Evolutionary conservation across 1,140 invertebrate species (phyloP).

Genomic region (Araneus ventricosus): DNA sequence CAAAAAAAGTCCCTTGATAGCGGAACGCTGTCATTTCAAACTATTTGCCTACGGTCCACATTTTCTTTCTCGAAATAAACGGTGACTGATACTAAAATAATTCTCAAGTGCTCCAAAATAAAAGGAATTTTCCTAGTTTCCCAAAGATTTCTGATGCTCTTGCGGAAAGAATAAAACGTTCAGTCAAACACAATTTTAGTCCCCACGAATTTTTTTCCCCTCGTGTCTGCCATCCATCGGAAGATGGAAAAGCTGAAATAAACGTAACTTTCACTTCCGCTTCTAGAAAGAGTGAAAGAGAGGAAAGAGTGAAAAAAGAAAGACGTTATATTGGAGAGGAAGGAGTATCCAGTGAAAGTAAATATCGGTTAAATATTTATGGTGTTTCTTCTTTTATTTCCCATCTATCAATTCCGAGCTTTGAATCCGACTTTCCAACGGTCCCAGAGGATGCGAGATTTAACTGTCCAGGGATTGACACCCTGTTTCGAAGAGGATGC

Average conservation of each 20-base stretch:
- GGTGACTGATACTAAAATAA: constrained; percentile 21
- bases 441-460: constrained; percentile 16
- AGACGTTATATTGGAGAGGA: not conserved
- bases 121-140: constrained; percentile 16
- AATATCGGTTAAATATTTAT: constrained; percentile 73
- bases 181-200: constrained; percentile 40
- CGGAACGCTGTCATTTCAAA: not conserved
- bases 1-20: not conserved
- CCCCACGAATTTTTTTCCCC: not conserved
- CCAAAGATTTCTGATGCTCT: constrained; percentile 23
- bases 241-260: constrained; percentile 54
- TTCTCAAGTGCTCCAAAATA: not conserved
- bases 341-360: constrained; percentile 35
- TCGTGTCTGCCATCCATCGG: not conserved
- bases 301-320: not conserved
- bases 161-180: constrained; percentile 33
- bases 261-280: constrained; percentile 59
- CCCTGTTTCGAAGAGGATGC: constrained; percentile 18
- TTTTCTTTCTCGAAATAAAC: not conserved
- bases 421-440: constrained; percentile 36
- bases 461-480: constrained; percentile 36
- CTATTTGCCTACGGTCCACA: not conserved
- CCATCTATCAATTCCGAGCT: constrained; percentile 39
- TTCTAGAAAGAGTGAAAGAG: too few species aligned
- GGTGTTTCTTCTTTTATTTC: constrained; percentile 38